Base-by-base conservation (phyloP, 2,888 invertebrate genomes). In the Raillietiella orientalis region DNA sequence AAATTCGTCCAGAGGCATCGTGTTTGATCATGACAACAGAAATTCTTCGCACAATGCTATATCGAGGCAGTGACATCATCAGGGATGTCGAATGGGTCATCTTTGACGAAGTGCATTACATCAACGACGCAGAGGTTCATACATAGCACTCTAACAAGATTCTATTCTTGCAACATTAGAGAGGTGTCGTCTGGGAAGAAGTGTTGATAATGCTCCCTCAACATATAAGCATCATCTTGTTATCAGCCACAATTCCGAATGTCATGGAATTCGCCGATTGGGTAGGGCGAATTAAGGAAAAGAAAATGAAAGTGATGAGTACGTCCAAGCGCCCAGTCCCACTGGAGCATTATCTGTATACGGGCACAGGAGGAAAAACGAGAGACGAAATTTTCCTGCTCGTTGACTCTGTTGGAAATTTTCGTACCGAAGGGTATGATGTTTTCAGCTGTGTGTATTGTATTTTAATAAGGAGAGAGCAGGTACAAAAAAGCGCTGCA, bases 1-100 rank as follows among this genome's bases (percentile, higher is more conserved):
- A 93, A 49, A 71, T 96, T 28, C 77, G 90, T 43, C 66, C 71
- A 8, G 71, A 70, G 1, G 87, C 87, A 0, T 61, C 75, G 1
- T 96, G 93, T 43, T 59, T 96, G 0, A 87, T 96, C 27, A 96
- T 99, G 93, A 96, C 96, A 0, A 99, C 96, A 0, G 96, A 99
- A 53, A 96, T 99, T 39, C 50, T 96, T 14, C 59, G 82, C 32
- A 82, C 84, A 0, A 93, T 99, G 87, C 50, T 96, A 9, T 62
- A 58, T 42, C 87, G 84, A 43, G 77, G 77, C 30, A 84, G 84
- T 5, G 90, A 93, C 40, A 67, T 84, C 27, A 70, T 87, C 0
- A 59, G 87, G 23, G 93, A 99, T 46, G 52, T 99, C 28, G 93
- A 99, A 45, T 96, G 82, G 53, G 96, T 96, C 3, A 79, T 96